A percentile compares a stretch with the other conserved stretches of the same genome.
phyloP scores from a whole-genome alignment of 2,888 invertebrate species.

The Abrostola tripartita region DNA sequence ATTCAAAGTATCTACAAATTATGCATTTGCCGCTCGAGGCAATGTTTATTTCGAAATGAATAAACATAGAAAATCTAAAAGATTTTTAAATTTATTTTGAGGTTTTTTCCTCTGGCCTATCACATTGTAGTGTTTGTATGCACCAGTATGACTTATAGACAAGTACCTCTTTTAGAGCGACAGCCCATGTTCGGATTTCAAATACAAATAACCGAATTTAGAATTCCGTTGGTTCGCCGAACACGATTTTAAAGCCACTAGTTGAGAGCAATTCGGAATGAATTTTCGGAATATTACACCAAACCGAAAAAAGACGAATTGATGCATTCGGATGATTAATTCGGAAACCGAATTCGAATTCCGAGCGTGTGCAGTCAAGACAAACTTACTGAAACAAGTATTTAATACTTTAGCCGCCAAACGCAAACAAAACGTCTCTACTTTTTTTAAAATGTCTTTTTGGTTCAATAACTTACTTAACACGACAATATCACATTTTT shows the following conservation, averaged over 20 bases:
- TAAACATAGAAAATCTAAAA: neutral
- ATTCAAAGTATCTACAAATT: neutral
- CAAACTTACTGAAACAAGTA: conserved; percentile 14
- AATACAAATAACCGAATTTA: too few relatives aligned
- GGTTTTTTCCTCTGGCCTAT: neutral
- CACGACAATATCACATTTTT: conserved; percentile 49
- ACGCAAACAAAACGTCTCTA: conserved; percentile 12
- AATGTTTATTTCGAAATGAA: neutral
- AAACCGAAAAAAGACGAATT: too few relatives aligned
- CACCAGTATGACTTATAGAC: neutral
- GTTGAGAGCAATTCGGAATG: too few relatives aligned
- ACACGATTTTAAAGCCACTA: too few relatives aligned
- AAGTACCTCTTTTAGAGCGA: neutral
- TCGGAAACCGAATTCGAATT: too few relatives aligned
- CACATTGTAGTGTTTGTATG: neutral
- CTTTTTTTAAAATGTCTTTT: conserved; percentile 32
- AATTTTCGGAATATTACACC: too few relatives aligned
- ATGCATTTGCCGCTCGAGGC: neutral
- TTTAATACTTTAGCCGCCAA: conserved; percentile 22
- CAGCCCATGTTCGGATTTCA: too few relatives aligned
- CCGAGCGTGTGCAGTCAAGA: neutral
- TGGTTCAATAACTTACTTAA: conserved; percentile 38
- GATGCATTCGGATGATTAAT: too few relatives aligned
- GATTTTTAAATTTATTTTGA: neutral
- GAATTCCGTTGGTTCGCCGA: too few relatives aligned